Conservation (phyloP, 2,888 invertebrate genomes). For the Aproaerema taeniolella region DNA sequence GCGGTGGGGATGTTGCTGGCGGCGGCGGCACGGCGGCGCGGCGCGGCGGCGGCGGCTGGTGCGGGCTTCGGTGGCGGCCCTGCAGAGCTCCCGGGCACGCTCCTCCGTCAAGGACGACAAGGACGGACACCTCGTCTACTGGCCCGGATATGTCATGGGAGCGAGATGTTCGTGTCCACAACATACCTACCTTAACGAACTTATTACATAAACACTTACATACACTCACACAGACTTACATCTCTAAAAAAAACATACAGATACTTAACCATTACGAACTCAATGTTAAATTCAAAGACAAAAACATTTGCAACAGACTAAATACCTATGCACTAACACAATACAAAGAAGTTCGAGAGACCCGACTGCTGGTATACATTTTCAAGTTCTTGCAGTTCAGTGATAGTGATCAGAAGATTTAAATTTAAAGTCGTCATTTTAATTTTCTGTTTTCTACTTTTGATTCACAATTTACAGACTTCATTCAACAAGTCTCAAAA, state of each 20-base stretch:
- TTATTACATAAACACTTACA: conserved; percentile 27
- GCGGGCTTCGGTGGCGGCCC: conserved; percentile 34
- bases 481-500: conserved; percentile 18
- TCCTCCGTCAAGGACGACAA: conserved; percentile 99
- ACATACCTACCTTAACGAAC: conserved; percentile 62
- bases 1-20: conserved; percentile 30
- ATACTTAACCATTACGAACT: too few species aligned
- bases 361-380: conserved; percentile 14
- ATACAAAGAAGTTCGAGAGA: conserved; percentile 8
- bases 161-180: conserved; percentile 98
- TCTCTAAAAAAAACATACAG: not conserved
- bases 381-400: conserved; percentile 11
- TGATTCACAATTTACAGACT: conserved; percentile 18
- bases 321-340: not conserved
- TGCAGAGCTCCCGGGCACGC: conserved; percentile 88
- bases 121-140: conserved; percentile 99
- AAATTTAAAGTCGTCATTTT: conserved; percentile 25
- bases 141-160: conserved; percentile 98
- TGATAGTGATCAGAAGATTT: conserved; percentile 33
- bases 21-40: conserved; percentile 27
- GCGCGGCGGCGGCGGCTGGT: conserved; percentile 31
- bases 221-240: conserved; percentile 22
- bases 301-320: not conserved
- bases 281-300: too few species aligned
- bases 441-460: conserved; percentile 34